phyloP scores from a whole-genome alignment of 2,888 invertebrate species.

The Lasioglossum morio region DNA sequence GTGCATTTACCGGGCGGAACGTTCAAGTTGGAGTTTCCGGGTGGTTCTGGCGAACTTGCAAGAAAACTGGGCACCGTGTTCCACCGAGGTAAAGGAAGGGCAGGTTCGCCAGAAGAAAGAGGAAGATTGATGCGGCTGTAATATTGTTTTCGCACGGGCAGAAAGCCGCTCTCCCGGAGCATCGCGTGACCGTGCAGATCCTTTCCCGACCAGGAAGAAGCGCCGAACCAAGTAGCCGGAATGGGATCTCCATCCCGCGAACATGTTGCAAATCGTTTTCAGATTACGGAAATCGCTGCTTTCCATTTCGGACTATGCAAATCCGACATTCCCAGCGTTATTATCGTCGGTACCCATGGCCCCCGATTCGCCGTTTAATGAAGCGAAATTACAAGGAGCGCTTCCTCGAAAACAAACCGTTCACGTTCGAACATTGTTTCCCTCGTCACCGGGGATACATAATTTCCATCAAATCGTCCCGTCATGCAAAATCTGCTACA shows the following conservation, averaged over 20 bases:
- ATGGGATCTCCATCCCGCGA: slow-evolving; percentile 36
- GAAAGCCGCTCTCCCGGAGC: slow-evolving; percentile 26
- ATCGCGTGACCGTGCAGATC: slow-evolving; percentile 53
- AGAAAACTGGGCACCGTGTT: neutral
- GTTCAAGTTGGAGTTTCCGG: neutral
- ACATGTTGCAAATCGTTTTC: slow-evolving; percentile 30
- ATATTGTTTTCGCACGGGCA: slow-evolving; percentile 28
- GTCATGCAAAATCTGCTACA: neutral
- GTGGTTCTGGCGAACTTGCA: neutral
- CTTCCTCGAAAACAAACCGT: slow-evolving; percentile 1
- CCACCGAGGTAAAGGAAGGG: neutral
- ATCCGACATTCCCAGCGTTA: neutral
- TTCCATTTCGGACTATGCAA: slow-evolving; percentile 36
- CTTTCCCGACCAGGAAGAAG: slow-evolving; percentile 41
- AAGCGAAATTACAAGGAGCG: neutral
- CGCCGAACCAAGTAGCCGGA: slow-evolving; percentile 30
- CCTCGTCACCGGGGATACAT: neutral
- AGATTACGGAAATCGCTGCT: slow-evolving; percentile 32
- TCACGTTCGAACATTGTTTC: neutral
- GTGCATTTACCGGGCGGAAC: slow-evolving; percentile 1
- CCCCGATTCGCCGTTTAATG: neutral
- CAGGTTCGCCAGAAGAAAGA: neutral
- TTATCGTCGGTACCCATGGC: neutral
- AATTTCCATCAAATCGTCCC: neutral
- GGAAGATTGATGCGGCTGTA: slow-evolving; percentile 1